Evolutionary conservation across 2,113 vertebrate species (phyloP).

Genomic region (Sinocyclocheilus maitianheensis): DNA sequence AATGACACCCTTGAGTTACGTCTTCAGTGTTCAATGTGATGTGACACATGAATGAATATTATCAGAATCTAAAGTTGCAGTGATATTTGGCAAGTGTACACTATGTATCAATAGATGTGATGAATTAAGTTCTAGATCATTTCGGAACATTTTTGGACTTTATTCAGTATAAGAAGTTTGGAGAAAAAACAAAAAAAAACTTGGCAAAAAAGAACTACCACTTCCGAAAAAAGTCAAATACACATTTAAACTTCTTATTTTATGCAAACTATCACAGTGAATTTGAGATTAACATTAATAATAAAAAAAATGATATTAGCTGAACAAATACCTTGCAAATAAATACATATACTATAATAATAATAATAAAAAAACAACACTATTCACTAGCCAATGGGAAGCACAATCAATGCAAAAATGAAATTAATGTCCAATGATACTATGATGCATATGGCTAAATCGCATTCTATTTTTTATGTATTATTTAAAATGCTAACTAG

Average conservation of each 20-base stretch:
- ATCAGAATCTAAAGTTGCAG: background rate
- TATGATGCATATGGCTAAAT: constrained; percentile 6
- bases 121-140: background rate
- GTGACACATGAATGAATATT: background rate
- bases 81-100: background rate
- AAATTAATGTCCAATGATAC: background rate
- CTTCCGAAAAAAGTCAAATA: background rate
- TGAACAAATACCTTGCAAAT: constrained; percentile 25
- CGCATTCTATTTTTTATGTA: background rate
- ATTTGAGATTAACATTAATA: background rate
- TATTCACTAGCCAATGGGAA: background rate
- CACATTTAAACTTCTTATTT: background rate
- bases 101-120: background rate
- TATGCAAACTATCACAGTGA: background rate
- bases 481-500: constrained; percentile 10
- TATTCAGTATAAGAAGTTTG: background rate
- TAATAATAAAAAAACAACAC: background rate
- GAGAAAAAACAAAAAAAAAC: background rate
- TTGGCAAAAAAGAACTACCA: background rate
- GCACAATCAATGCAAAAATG: background rate
- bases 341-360: constrained; percentile 26
- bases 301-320: background rate
- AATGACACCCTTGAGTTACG: background rate
- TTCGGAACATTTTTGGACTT: background rate
- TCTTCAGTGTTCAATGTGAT: background rate